Percentiles rank a stretch among this genome's conserved stretches.
Conservation (phyloP, 2,888 invertebrate genomes). For the Operophtera brumata region DNA sequence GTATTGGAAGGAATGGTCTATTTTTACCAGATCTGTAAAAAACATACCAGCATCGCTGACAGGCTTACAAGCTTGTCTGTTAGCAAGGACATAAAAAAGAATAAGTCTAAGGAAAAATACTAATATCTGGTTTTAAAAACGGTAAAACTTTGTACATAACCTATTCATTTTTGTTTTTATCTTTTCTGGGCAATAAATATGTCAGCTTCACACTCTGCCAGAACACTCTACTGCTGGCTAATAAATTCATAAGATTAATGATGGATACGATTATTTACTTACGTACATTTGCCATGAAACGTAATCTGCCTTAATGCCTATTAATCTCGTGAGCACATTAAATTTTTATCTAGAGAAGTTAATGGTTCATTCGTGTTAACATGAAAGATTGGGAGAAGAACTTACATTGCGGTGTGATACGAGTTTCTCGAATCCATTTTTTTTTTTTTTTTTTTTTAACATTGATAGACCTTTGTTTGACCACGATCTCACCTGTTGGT, state of each 20-base stretch:
- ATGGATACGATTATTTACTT: conserved; percentile 70
- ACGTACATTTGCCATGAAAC: conserved; percentile 67
- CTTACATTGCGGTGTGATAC: conserved; percentile 7
- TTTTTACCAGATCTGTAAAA: conserved; percentile 37
- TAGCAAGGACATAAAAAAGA: conserved; percentile 46
- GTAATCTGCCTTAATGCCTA: conserved; percentile 66
- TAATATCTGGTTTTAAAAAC: conserved; percentile 56
- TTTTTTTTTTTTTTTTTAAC: too few species aligned
- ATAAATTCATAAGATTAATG: conserved; percentile 76
- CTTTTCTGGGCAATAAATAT: conserved; percentile 69
- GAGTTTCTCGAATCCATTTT: conserved; percentile 14
- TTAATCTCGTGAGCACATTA: conserved; percentile 67
- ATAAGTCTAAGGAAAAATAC: conserved; percentile 44
- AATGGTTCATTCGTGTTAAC: conserved; percentile 52
- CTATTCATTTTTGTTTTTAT: conserved; percentile 60
- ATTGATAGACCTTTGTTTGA: too few species aligned
- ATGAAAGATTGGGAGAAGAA: conserved; percentile 40
- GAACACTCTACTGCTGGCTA: conserved; percentile 59
- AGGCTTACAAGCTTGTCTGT: conserved; percentile 56
- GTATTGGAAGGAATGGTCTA: conserved; percentile 23
- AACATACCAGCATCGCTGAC: conserved; percentile 46
- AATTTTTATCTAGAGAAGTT: conserved; percentile 48
- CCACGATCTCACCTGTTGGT: too few species aligned
- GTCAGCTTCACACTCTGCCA: conserved; percentile 59
- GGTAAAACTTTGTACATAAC: conserved; percentile 48